Percentiles rank a stretch among this genome's conserved stretches.
These are phyloP conservation scores for Allolobophora icterica DNA, from an alignment of 2,888 invertebrate genomes.

Conservation along the genomic window DNA sequence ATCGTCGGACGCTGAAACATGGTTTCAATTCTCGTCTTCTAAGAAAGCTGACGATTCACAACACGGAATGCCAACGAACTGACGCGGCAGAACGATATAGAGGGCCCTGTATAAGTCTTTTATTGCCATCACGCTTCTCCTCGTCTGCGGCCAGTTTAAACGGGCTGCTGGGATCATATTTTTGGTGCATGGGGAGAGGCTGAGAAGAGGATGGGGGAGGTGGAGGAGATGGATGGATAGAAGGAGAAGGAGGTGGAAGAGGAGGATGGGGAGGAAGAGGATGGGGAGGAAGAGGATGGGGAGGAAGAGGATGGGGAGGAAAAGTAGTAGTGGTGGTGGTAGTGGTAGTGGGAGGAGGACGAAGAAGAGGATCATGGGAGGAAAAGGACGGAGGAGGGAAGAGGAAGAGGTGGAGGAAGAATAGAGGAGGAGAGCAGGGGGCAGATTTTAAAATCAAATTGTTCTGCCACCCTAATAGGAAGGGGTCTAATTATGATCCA, in stretches of 20 bases:
- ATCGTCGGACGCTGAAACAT: too few relatives aligned
- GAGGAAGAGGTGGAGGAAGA: slow-evolving; percentile 5
- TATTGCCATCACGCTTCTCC: neutral
- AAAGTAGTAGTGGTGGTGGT: neutral
- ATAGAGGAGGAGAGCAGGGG: neutral
- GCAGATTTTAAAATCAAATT: neutral
- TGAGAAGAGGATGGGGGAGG: neutral
- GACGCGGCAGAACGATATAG: neutral
- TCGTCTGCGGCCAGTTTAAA: neutral
- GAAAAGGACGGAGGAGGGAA: neutral
- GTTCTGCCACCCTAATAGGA: neutral
- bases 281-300: neutral
- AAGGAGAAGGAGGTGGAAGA: neutral
- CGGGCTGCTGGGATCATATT: neutral
- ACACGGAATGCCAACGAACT: neutral
- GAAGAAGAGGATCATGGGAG: neutral
- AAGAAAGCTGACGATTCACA: neutral
- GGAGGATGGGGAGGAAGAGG: too few relatives aligned
- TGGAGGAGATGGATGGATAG: too few relatives aligned
- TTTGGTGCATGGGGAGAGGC: neutral
- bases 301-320: neutral
- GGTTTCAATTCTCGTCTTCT: neutral
- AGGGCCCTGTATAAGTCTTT: too few relatives aligned
- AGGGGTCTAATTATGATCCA: neutral
- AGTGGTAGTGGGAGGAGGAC: neutral